Evolutionary conservation across 2,797 vertebrate species (phyloP).

Genomic region (Gouania willdenowi): DNA sequence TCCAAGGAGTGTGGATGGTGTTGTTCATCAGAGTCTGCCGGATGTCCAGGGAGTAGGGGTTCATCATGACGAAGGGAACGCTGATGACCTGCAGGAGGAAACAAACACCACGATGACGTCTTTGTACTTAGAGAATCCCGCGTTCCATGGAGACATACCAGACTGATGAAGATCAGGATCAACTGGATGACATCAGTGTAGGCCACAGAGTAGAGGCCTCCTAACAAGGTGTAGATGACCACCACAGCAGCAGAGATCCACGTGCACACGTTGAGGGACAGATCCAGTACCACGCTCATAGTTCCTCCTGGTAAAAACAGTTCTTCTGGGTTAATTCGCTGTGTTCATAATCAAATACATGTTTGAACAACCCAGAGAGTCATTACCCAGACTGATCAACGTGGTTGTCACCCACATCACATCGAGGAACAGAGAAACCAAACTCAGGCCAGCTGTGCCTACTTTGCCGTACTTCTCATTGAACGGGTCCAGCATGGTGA

Average conservation of each 20-base stretch:
- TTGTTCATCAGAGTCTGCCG: constrained; percentile 53
- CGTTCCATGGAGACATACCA: constrained; percentile 55
- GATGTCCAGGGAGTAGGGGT: constrained; percentile 52
- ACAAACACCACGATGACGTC: too few species aligned
- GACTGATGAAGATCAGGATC: constrained; percentile 58
- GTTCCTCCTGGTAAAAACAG: constrained; percentile 71
- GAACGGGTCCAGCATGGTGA: constrained; percentile 55
- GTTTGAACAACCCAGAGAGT: too few species aligned
- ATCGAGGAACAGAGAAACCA: constrained; percentile 4
- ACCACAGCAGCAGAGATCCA: constrained; percentile 61
- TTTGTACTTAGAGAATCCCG: too few species aligned
- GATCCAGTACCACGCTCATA: constrained; percentile 67
- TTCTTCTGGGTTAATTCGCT: too few species aligned
- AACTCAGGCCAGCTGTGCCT: constrained; percentile 2
- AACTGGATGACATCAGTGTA: constrained; percentile 74
- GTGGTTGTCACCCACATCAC: neutral
- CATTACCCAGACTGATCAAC: constrained; percentile 27
- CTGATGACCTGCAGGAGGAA: constrained; percentile 44
- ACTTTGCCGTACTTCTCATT: constrained; percentile 34
- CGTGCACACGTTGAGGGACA: constrained; percentile 48
- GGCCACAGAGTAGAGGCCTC: constrained; percentile 69
- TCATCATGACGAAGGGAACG: constrained; percentile 65
- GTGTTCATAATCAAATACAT: too few species aligned
- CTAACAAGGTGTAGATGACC: constrained; percentile 54
- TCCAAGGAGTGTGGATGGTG: constrained; percentile 63